These are phyloP conservation scores for Anodontia alba DNA, from an alignment of 2,888 invertebrate genomes.

Conservation along the genomic window DNA sequence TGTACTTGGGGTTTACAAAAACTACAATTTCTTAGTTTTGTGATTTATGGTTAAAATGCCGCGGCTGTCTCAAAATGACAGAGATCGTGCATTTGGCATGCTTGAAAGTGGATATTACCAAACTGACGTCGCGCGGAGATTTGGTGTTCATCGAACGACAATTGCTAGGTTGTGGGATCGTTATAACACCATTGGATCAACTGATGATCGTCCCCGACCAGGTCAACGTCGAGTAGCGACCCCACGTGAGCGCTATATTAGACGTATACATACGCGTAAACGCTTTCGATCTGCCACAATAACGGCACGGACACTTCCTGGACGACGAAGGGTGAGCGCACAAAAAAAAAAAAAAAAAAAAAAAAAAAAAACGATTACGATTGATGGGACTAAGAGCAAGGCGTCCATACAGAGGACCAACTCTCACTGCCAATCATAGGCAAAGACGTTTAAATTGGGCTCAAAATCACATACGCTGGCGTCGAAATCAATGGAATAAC, in stretches of 20 bases:
- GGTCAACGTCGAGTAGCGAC: constrained; percentile 2
- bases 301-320: constrained; percentile 20
- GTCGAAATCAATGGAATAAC: background rate
- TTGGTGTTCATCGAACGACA: background rate
- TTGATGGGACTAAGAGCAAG: constrained; percentile 1
- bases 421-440: constrained; percentile 10
- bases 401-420: constrained; percentile 5
- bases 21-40: background rate
- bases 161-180: background rate
- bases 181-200: background rate
- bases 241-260: constrained; percentile 14
- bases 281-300: background rate
- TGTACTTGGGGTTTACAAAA: background rate
- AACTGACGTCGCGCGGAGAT: background rate
- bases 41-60: background rate
- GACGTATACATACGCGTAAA: background rate
- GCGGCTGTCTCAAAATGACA: background rate
- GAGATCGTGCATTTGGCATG: background rate
- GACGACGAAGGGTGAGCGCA: constrained; percentile 12
- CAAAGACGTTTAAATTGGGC: constrained; percentile 10
- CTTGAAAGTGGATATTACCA: background rate
- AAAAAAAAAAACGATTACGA: constrained; percentile 11
- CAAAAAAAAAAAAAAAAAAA: constrained; percentile 16
- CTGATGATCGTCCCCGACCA: background rate
- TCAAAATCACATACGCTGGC: constrained; percentile 23